Percentiles rank a stretch among this genome's conserved stretches.
These are phyloP conservation scores for Empis stercorea DNA, from an alignment of 2,888 invertebrate genomes.

Conservation along the genomic window DNA sequence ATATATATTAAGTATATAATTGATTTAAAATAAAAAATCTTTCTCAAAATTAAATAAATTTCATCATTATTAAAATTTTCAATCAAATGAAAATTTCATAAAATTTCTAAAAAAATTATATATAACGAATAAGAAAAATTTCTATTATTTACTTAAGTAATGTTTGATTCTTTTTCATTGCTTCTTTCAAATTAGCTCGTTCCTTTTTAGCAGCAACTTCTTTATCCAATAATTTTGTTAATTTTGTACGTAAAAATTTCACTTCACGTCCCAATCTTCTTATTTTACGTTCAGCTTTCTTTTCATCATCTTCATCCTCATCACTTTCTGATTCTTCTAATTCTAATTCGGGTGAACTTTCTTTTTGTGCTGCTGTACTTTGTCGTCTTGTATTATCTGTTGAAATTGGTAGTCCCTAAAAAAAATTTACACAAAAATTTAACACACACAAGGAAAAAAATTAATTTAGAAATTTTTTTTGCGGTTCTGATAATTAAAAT, in stretches of 20 bases:
- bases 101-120: not conserved
- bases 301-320: constrained; percentile 53
- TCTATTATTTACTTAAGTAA: constrained; percentile 46
- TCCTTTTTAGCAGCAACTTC: constrained; percentile 63
- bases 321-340: constrained; percentile 47
- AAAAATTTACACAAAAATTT: too few species aligned
- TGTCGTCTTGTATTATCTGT: constrained; percentile 29
- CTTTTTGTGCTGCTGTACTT: constrained; percentile 33
- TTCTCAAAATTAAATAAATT: too few species aligned
- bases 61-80: too few species aligned
- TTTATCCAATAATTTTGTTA: constrained; percentile 47
- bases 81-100: too few species aligned
- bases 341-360: constrained; percentile 49
- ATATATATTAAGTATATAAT: too few species aligned
- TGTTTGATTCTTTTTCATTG: constrained; percentile 68
- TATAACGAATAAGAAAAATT: not conserved
- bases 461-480: constrained; percentile 5
- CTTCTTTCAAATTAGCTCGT: constrained; percentile 60
- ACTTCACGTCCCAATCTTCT: constrained; percentile 44
- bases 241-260: constrained; percentile 35
- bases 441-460: not conserved
- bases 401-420: constrained; percentile 14
- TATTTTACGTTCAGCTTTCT: constrained; percentile 52
- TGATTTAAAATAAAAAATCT: too few species aligned
- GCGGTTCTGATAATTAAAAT: not conserved